Evolutionary conservation across 1,140 invertebrate genomes (phyloP).

Genomic region (Ganaspis sp.): DNA sequence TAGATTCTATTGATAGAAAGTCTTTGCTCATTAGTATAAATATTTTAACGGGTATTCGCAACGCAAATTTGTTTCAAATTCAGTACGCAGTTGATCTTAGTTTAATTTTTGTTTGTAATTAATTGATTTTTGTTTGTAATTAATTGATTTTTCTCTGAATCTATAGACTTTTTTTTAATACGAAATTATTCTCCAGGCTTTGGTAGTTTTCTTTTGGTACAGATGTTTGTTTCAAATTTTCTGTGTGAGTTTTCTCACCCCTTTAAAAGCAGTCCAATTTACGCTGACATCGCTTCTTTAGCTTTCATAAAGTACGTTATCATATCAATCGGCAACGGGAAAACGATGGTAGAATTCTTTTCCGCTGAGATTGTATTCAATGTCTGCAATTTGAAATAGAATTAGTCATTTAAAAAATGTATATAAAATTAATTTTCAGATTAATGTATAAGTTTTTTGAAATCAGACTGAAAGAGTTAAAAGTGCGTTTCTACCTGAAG

Average conservation of each 20-base stretch:
- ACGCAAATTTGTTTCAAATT: neutral
- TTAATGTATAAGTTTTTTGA: too few relatives aligned
- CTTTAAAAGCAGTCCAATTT: neutral
- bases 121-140: neutral
- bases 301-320: slow-evolving; percentile 84
- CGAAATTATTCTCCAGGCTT: neutral
- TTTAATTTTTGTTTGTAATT: neutral
- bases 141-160: neutral
- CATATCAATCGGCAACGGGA: slow-evolving; percentile 95
- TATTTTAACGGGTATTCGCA: neutral
- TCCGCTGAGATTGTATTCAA: slow-evolving; percentile 97
- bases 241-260: neutral
- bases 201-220: too few relatives aligned
- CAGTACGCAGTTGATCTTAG: neutral
- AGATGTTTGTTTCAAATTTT: neutral
- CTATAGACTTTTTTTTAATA: neutral
- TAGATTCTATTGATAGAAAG: slow-evolving; percentile 2
- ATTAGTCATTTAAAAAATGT: too few relatives aligned
- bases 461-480: too few relatives aligned
- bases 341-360: slow-evolving; percentile 98
- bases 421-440: too few relatives aligned
- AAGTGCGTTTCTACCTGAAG: too few relatives aligned
- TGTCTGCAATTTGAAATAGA: slow-evolving; percentile 80
- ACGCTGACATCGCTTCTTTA: slow-evolving; percentile 43
- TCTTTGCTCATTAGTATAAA: neutral